Conservation (phyloP, 2,797 vertebrate species). For the Cercopithecus neglectus region DNA sequence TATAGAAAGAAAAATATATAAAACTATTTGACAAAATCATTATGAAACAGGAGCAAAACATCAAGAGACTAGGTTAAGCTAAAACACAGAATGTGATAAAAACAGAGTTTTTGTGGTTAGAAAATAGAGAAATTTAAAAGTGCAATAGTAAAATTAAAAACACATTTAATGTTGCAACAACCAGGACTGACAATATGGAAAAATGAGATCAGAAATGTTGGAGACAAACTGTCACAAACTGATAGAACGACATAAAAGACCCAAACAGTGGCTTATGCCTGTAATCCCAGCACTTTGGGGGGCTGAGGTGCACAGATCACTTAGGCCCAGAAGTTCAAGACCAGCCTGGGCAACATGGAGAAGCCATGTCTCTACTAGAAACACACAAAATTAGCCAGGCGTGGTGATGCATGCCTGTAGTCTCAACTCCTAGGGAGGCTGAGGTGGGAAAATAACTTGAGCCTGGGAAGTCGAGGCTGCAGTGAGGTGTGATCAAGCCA, state of each 20-base stretch:
- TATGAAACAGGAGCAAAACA: neutral
- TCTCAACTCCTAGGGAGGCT: neutral
- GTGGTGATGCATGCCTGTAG: neutral
- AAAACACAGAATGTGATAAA: neutral
- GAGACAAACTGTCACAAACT: neutral
- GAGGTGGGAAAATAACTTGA: neutral
- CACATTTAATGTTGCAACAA: neutral
- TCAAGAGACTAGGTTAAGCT: neutral
- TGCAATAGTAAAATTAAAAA: neutral
- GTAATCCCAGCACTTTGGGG: neutral
- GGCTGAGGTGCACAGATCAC: neutral
- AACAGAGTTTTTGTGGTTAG: neutral
- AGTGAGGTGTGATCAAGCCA: neutral
- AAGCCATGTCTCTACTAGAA: neutral
- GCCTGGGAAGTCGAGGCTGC: neutral
- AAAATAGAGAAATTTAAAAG: neutral
- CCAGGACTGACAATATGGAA: neutral
- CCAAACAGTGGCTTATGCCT: neutral
- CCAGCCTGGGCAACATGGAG: neutral
- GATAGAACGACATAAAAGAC: neutral
- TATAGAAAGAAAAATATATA: neutral
- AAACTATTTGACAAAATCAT: neutral
- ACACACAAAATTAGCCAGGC: neutral
- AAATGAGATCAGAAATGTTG: neutral
- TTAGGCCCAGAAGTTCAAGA: neutral